A percentile compares a stretch with the other conserved stretches of the same genome.
phyloP scores from a whole-genome alignment of 2,888 invertebrate genomes.

The Pandemis heparana region DNA sequence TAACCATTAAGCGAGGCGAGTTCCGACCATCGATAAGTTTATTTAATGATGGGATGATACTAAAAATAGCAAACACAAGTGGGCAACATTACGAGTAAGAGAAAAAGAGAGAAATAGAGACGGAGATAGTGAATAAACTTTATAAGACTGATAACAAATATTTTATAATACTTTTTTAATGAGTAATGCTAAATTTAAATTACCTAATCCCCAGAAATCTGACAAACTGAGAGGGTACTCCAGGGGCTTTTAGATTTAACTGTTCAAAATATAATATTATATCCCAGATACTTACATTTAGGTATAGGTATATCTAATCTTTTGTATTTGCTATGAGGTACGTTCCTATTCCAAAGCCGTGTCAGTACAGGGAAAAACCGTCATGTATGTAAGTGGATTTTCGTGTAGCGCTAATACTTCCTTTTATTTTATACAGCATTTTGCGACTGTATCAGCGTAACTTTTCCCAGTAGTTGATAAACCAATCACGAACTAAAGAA shows the following conservation, averaged over 20 bases:
- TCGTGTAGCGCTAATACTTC: constrained; percentile 32
- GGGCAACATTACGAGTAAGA: no score
- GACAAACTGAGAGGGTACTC: no score
- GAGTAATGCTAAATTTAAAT: no score
- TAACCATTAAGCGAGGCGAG: no score
- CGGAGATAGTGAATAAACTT: no score
- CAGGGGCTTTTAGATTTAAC: neutral
- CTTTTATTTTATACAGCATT: constrained; percentile 8
- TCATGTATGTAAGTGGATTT: constrained; percentile 38
- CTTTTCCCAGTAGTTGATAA: constrained; percentile 25
- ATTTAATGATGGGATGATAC: no score
- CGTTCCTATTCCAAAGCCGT: constrained; percentile 6
- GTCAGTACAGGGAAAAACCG: constrained; percentile 16
- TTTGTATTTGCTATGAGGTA: neutral
- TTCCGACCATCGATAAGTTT: no score
- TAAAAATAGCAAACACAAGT: no score
- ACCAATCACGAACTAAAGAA: constrained; percentile 31
- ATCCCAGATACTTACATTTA: neutral
- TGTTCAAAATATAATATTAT: neutral
- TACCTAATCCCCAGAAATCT: no score
- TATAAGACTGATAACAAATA: no score
- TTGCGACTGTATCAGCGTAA: constrained; percentile 19
- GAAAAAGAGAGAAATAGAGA: no score
- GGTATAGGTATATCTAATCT: neutral
- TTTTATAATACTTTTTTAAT: no score